Percentiles rank a stretch among this genome's conserved stretches.
Conservation (phyloP, 2,888 invertebrate species). For the Cinara cedri region DNA sequence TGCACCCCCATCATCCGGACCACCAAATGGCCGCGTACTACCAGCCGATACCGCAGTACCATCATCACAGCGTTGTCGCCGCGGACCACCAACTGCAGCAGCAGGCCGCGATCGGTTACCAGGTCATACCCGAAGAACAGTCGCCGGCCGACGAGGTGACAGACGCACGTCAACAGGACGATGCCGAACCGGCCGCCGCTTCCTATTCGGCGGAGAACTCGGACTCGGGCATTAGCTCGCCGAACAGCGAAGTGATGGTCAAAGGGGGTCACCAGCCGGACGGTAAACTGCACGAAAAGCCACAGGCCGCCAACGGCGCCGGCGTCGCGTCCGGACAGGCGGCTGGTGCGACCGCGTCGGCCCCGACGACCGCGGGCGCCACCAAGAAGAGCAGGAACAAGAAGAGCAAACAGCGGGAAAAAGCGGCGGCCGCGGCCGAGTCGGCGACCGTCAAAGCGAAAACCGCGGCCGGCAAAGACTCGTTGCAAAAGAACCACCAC, state of each 20-base stretch:
- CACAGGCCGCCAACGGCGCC: background rate
- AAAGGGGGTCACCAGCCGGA: conserved; percentile 26
- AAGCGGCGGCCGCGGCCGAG: background rate
- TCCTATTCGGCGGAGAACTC: conserved; percentile 51
- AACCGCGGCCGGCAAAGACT: conserved; percentile 19
- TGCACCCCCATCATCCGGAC: conserved; percentile 10
- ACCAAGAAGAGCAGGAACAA: conserved; percentile 36
- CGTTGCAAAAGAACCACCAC: conserved; percentile 8
- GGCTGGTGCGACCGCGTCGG: background rate
- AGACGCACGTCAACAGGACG: background rate
- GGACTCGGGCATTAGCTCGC: conserved; percentile 58
- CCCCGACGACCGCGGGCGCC: no score
- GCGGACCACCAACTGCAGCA: background rate
- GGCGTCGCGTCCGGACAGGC: background rate
- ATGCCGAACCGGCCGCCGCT: conserved; percentile 18
- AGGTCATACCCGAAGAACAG: conserved; percentile 45
- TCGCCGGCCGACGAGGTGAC: background rate
- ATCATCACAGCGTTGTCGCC: no score
- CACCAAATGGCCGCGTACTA: conserved; percentile 17
- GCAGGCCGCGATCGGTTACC: conserved; percentile 18
- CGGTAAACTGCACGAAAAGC: conserved; percentile 11
- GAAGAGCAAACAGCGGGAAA: conserved; percentile 35
- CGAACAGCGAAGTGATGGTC: conserved; percentile 56
- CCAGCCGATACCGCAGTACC: conserved; percentile 43
- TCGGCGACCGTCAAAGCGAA: background rate